These are phyloP conservation scores for Tenualosa thibaudeaui DNA, from an alignment of 2,797 vertebrate species.

Conservation along the genomic window DNA sequence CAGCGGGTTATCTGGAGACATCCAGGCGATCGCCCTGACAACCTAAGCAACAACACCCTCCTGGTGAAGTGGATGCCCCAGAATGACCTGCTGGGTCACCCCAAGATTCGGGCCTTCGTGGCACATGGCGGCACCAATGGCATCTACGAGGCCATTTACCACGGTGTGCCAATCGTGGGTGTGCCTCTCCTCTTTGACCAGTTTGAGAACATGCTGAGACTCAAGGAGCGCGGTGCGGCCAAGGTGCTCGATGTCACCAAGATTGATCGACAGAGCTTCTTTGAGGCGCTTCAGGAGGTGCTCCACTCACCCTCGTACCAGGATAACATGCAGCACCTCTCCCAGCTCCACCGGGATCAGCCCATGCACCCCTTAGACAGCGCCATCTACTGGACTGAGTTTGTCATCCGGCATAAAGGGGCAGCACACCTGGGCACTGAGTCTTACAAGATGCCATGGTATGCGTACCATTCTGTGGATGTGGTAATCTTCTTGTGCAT, in stretches of 20 bases:
- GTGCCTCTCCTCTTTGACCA: conserved; percentile 75
- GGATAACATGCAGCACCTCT: conserved; percentile 66
- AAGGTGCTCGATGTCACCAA: conserved; percentile 59
- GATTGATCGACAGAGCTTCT: conserved; percentile 61
- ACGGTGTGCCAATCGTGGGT: conserved; percentile 69
- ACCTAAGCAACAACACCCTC: conserved; percentile 71
- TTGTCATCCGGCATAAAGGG: conserved; percentile 71
- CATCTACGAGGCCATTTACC: conserved; percentile 73
- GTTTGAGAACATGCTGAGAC: conserved; percentile 69
- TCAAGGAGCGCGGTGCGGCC: conserved; percentile 66
- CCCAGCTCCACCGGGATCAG: conserved; percentile 66
- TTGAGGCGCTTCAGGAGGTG: conserved; percentile 62
- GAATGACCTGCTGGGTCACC: conserved; percentile 74
- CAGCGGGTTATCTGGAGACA: conserved; percentile 77
- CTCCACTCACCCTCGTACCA: conserved; percentile 66
- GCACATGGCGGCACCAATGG: conserved; percentile 72
- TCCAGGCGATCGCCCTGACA: conserved; percentile 60
- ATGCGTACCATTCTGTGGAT: conserved; percentile 69
- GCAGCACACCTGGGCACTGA: conserved; percentile 70
- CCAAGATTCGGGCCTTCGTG: conserved; percentile 70
- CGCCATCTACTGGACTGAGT: conserved; percentile 72
- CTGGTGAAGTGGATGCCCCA: conserved; percentile 74
- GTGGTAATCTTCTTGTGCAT: conserved; percentile 57
- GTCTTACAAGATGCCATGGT: conserved; percentile 73
- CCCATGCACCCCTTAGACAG: conserved; percentile 62